Evolutionary conservation across 2,888 invertebrate species (phyloP).

Genomic region (Chrysotoxum bicinctum): DNA sequence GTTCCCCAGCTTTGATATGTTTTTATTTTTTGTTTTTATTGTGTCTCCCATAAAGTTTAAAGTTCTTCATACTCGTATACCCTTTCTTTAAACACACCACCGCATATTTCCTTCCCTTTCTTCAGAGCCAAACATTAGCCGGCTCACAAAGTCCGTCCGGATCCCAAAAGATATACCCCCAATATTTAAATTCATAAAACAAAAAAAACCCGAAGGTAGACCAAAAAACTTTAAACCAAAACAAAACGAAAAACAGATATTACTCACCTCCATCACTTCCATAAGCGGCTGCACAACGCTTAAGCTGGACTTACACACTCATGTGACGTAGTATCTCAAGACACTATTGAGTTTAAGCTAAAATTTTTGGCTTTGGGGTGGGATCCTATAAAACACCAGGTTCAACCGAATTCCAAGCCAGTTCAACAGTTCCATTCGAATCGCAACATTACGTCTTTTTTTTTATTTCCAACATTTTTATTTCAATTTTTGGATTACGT

Average conservation of each 20-base stretch:
- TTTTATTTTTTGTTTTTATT: not conserved
- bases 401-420: constrained; percentile 65
- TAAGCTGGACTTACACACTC: constrained; percentile 49
- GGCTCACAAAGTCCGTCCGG: constrained; percentile 33
- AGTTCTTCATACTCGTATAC: constrained; percentile 55
- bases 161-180: constrained; percentile 43
- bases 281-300: constrained; percentile 38
- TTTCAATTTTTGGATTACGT: constrained; percentile 54
- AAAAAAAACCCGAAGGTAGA: constrained; percentile 70
- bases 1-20: constrained; percentile 17
- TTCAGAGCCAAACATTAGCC: constrained; percentile 9
- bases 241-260: constrained; percentile 45
- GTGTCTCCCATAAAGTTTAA: constrained; percentile 40
- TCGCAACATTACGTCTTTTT: constrained; percentile 46
- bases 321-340: constrained; percentile 61
- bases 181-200: constrained; percentile 37
- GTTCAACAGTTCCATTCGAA: constrained; percentile 70
- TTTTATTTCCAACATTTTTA: constrained; percentile 9
- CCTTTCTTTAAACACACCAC: constrained; percentile 29
- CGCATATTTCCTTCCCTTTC: constrained; percentile 47
- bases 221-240: constrained; percentile 26
- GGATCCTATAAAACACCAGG: constrained; percentile 70
- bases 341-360: constrained; percentile 35
- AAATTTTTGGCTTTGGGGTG: constrained; percentile 53
- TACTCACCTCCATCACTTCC: constrained; percentile 51